Evolutionary conservation across 2,113 vertebrate species (phyloP), one percentile per base, ranked within the genome.

Genomic region (Carettochelys insculpta): DNA sequence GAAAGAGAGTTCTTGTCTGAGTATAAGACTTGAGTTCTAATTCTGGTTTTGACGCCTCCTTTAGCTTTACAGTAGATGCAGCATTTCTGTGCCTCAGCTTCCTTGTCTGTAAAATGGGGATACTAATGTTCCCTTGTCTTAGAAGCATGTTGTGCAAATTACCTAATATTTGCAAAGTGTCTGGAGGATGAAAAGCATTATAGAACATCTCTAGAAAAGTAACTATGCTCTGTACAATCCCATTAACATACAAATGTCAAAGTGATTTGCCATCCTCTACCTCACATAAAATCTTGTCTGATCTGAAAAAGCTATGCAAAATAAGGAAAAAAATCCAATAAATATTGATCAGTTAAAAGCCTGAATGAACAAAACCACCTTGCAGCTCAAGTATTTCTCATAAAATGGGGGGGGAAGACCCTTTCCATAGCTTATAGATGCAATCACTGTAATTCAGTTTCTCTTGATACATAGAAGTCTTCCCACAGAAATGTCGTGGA

Each of bases 1-100:
- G 12, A 27, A 94, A 90, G 90, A 45, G 92, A 82, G 90, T 88
- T 76, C 50, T 29, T 82, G 3, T 41, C 7, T 90, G 81, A 85
- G 48, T 77, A 53, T 38, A 82, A 76, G 47, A 43, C 25, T 86
- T 92, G 85, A 54, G 92, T 90, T 82, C 83, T 2, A 7, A 5
- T 90, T 93, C 38, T 51, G 38, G 82, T 90, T 48, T 86, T 61
- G 81, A 85, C 51, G 25, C 82, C n/a, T 84, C 80, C 43, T 45
- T 54, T 31, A 58, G 71, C 13, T 16, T 77, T 52, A 34, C 47
- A 51, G 52, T 75, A 65, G 52, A 91, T 82, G 47, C 11, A 53
- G 68, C 76, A 45, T 27, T 83, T 86, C 12, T 13, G 1, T n/a
- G 6, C 22, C 47, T 80, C 2, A 2, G 48, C 24, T 89, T 94